Conservation (phyloP, 2,113 vertebrate species). For the Sinocyclocheilus maitianheensis region DNA sequence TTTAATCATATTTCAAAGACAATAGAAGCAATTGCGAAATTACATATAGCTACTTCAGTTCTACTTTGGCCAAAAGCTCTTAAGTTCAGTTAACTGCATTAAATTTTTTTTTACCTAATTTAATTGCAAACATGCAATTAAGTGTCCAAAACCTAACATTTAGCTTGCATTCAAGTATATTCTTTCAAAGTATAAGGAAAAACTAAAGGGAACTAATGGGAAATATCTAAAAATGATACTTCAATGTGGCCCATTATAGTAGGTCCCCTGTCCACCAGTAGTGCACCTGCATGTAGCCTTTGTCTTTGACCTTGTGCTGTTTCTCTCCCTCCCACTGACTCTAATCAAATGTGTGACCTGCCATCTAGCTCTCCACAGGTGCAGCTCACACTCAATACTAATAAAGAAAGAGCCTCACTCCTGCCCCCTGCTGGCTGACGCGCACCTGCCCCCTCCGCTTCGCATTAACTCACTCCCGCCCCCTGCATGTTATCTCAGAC, state of each 20-base stretch:
- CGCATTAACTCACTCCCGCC: not conserved
- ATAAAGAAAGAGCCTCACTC: constrained; percentile 15
- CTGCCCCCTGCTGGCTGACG: not conserved
- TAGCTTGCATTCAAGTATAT: not conserved
- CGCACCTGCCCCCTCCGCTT: not conserved
- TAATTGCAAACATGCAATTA: too few species aligned
- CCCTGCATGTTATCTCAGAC: not conserved
- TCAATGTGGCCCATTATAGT: not conserved
- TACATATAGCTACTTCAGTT: not conserved
- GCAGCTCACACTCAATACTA: constrained; percentile 41
- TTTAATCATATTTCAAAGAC: not conserved
- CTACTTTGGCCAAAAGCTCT: not conserved
- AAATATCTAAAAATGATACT: not conserved
- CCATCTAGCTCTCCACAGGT: constrained; percentile 24
- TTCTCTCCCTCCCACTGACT: constrained; percentile 49
- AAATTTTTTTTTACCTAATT: not conserved
- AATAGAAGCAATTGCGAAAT: not conserved
- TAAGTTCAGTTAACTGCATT: not conserved
- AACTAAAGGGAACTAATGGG: not conserved
- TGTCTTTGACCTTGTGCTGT: constrained; percentile 42
- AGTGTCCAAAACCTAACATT: too few species aligned
- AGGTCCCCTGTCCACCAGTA: not conserved
- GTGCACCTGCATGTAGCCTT: not conserved
- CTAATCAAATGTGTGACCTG: constrained; percentile 49
- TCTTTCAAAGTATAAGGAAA: not conserved